Conservation (phyloP, 2,113 vertebrate species). For the Camelus bactrianus region DNA sequence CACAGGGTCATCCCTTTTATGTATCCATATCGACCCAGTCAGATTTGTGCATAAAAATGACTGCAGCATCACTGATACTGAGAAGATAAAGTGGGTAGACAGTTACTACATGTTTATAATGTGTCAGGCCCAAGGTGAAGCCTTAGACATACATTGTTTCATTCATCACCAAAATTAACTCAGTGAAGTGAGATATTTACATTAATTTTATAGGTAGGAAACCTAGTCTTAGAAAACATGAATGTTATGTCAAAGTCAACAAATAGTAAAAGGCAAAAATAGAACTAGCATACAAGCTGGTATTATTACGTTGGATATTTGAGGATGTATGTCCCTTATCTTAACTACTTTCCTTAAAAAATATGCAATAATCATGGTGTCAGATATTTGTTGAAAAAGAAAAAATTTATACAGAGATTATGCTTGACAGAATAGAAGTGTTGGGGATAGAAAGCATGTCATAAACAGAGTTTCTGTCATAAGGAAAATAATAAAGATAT, state of each 20-base stretch:
- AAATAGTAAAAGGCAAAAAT: background rate
- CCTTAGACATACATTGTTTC: background rate
- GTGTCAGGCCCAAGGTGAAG: background rate
- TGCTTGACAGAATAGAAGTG: background rate
- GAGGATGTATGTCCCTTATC: background rate
- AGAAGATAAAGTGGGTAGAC: background rate
- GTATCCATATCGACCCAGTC: background rate
- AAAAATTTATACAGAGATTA: background rate
- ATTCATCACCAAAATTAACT: background rate
- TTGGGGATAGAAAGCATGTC: background rate
- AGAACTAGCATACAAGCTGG: background rate
- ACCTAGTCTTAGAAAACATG: background rate
- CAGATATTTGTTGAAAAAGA: background rate
- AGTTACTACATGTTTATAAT: background rate
- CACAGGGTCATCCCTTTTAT: background rate
- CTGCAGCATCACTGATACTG: background rate
- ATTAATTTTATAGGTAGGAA: background rate
- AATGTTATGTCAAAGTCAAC: background rate
- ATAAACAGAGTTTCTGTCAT: background rate
- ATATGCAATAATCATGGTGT: background rate
- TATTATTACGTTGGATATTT: background rate
- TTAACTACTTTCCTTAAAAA: background rate
- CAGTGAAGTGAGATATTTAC: background rate
- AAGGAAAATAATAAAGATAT: background rate
- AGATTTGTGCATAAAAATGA: background rate